Percentiles rank a stretch among this genome's conserved stretches.
These are phyloP conservation scores for Proteles cristata DNA, from an alignment of 2,113 vertebrate genomes.

Conservation along the genomic window DNA sequence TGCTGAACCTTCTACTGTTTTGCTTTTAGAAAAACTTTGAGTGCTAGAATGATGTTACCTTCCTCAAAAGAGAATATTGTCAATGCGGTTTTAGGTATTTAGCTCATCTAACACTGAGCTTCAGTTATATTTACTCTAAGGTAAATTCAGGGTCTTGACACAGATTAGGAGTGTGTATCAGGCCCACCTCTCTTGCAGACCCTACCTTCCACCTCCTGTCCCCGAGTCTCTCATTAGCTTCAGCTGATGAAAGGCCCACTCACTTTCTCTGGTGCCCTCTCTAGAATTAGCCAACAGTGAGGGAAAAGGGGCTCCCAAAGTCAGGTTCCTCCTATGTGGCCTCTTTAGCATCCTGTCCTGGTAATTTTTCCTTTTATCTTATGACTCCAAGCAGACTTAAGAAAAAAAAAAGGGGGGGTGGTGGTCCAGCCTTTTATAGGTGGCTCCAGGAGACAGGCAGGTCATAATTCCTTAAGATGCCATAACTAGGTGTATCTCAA, in stretches of 20 bases:
- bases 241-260: background rate
- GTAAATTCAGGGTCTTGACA: background rate
- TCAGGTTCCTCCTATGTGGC: background rate
- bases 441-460: background rate
- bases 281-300: background rate
- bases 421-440: background rate
- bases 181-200: background rate
- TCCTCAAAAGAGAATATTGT: background rate
- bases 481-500: background rate
- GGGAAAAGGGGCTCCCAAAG: background rate
- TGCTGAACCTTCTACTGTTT: background rate
- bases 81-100: background rate
- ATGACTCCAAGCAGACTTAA: background rate
- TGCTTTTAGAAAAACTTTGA: constrained; percentile 6
- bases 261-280: background rate
- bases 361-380: background rate
- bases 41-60: background rate
- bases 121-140: background rate
- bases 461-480: background rate
- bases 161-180: background rate
- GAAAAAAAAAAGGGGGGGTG: background rate
- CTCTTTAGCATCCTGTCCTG: background rate
- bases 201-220: background rate
- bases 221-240: background rate
- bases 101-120: background rate